phyloP scores from a whole-genome alignment of 1,140 invertebrate genomes.

The Acromyrmex heyeri region DNA sequence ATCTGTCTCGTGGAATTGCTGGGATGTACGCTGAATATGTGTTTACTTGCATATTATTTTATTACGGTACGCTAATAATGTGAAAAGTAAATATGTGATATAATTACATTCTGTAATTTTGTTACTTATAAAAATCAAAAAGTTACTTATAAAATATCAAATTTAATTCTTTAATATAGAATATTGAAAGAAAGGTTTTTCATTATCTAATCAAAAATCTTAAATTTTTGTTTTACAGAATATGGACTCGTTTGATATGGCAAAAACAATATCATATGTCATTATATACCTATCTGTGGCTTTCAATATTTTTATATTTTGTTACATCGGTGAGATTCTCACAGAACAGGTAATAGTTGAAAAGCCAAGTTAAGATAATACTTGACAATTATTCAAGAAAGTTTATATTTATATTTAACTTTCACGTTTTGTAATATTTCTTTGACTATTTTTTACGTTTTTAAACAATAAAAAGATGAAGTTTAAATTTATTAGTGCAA shows the following conservation, averaged over 20 bases:
- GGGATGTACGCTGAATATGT: conserved; percentile 77
- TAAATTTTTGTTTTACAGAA: conserved; percentile 67
- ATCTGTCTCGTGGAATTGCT: conserved; percentile 77
- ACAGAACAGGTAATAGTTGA: conserved; percentile 71
- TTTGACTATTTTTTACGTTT: not conserved
- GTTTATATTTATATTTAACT: not conserved
- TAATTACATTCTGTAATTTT: conserved; percentile 6
- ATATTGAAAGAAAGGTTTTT: not conserved
- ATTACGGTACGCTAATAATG: conserved; percentile 74
- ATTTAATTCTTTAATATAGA: not conserved
- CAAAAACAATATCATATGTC: conserved; percentile 34
- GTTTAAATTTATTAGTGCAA: conserved; percentile 62
- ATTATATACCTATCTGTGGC: conserved; percentile 65
- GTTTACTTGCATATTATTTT: conserved; percentile 77
- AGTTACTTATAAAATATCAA: conserved; percentile 15
- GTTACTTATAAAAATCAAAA: conserved; percentile 4
- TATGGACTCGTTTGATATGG: conserved; percentile 34
- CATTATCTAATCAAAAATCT: not conserved
- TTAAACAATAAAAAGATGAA: not conserved
- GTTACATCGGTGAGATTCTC: conserved; percentile 78
- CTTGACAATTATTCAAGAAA: not conserved
- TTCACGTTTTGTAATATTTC: not conserved
- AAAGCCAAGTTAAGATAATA: not conserved
- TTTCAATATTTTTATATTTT: conserved; percentile 79
- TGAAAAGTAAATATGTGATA: conserved; percentile 42